Evolutionary conservation across 2,888 invertebrate species (phyloP), one percentile per base, ranked within the genome.

Genomic region (Erannis defoliaria): DNA sequence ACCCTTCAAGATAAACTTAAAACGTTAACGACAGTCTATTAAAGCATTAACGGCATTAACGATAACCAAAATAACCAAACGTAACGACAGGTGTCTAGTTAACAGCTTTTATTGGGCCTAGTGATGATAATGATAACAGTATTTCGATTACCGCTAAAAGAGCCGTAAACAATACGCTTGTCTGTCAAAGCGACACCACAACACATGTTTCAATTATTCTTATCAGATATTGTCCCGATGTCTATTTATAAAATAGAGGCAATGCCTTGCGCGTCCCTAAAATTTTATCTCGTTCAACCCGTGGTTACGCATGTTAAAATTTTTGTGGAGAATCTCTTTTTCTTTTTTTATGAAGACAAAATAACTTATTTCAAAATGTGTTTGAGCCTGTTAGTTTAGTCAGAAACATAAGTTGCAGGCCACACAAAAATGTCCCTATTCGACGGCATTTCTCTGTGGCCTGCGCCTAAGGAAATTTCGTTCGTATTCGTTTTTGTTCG

Each of bases 121-220:
- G 79, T 76, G 75, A 73, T 82, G 82, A 85, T 83, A 85, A 79
- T 77, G 79, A 80, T 78, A 77, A 63, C 61, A 29, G 66, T 71
- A 72, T 74, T 73, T 76, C 75, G 78, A 73, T 70, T 74, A 80
- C 78, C 76, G 71, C 74, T 81, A 80, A 82, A 82, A 82, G 78
- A 76, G 72, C 63, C 76, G 76, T 80, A 82, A 76, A 82, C 81
- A 82, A 79, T 74, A 70, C 61, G 16, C 26, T 57, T 62, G 64
- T 67, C 76, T 74, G 74, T 80, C 80, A 79, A 70, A 72, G 65
- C 67, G 71, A 77, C 78, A 79, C 75, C 68, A 65, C 71, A 78
- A 86, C 91, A 92, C 90, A 90, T 90, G 90, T 90, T 90, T 89
- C 89, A 89, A 90, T 90, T 88, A 89, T 80, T 84, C 68, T 88